phyloP scores from a whole-genome alignment of 1,140 invertebrate genomes.

The Pachypeltis micranthus region DNA sequence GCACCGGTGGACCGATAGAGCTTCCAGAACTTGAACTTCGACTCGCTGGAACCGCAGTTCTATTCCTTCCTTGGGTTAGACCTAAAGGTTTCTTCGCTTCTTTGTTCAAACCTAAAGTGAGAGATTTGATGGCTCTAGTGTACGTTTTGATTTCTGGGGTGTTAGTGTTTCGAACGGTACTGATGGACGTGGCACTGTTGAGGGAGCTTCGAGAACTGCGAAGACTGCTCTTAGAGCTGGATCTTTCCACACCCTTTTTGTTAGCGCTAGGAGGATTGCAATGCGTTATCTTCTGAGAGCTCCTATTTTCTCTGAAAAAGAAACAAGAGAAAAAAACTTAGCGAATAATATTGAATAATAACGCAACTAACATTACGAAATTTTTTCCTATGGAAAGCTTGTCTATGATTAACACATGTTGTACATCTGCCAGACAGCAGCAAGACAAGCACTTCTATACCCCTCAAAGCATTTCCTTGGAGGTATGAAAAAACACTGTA shows the following conservation, averaged over 20 bases:
- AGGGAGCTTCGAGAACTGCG: slow-evolving; percentile 68
- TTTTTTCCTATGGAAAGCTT: too few relatives aligned
- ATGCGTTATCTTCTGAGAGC: neutral
- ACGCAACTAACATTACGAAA: too few relatives aligned
- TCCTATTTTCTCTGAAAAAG: neutral
- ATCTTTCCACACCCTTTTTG: slow-evolving; percentile 41
- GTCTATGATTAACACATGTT: too few relatives aligned
- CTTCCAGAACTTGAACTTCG: slow-evolving; percentile 59
- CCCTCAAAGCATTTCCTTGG: too few relatives aligned
- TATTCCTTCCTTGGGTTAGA: slow-evolving; percentile 26
- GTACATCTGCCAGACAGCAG: too few relatives aligned
- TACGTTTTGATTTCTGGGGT: slow-evolving; percentile 31
- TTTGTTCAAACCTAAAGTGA: slow-evolving; percentile 30
- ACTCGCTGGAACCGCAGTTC: slow-evolving; percentile 46
- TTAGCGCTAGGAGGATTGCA: slow-evolving; percentile 10
- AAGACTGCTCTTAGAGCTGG: slow-evolving; percentile 56
- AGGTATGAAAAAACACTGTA: too few relatives aligned
- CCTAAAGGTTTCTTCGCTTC: slow-evolving; percentile 32
- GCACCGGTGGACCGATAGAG: slow-evolving; percentile 42
- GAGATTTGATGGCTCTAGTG: slow-evolving; percentile 30
- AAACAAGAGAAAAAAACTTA: too few relatives aligned
- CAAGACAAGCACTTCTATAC: too few relatives aligned
- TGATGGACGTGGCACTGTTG: slow-evolving; percentile 66
- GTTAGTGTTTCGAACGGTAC: slow-evolving; percentile 56
- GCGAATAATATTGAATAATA: too few relatives aligned